These are phyloP conservation scores for Notoglanidium macrostoma DNA, from an alignment of 2,797 vertebrate species.

Conservation along the genomic window DNA sequence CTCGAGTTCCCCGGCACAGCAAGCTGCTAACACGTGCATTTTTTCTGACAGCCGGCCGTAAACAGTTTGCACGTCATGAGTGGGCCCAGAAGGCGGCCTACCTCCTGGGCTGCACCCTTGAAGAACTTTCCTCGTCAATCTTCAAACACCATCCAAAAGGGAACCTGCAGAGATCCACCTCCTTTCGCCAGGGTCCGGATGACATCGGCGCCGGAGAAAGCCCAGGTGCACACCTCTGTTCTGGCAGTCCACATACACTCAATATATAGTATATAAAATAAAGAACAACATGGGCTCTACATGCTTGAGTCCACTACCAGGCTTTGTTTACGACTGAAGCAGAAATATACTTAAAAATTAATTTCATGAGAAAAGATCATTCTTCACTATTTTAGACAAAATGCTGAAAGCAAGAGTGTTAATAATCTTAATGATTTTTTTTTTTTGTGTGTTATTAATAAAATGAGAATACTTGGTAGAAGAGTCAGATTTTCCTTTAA, in stretches of 20 bases:
- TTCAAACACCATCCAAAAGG: slow-evolving; percentile 93
- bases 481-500: background rate
- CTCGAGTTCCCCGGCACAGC: background rate
- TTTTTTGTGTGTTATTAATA: background rate
- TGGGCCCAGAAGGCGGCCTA: slow-evolving; percentile 98
- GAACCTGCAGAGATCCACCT: slow-evolving; percentile 86
- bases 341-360: background rate
- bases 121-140: slow-evolving; percentile 92
- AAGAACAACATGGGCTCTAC: background rate
- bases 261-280: background rate
- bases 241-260: background rate
- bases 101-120: slow-evolving; percentile 91
- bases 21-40: background rate
- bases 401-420: background rate
- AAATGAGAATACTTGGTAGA: background rate
- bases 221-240: slow-evolving; percentile 72
- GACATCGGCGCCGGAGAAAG: slow-evolving; percentile 79
- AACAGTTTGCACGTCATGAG: slow-evolving; percentile 95
- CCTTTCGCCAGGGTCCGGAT: slow-evolving; percentile 90
- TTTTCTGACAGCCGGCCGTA: slow-evolving; percentile 80
- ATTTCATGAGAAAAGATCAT: background rate
- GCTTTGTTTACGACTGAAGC: background rate
- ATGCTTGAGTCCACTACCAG: too few relatives aligned
- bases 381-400: background rate
- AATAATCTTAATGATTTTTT: too few relatives aligned